phyloP scores from a whole-genome alignment of 1,140 invertebrate genomes.

The Heliconius hewitsoni region DNA sequence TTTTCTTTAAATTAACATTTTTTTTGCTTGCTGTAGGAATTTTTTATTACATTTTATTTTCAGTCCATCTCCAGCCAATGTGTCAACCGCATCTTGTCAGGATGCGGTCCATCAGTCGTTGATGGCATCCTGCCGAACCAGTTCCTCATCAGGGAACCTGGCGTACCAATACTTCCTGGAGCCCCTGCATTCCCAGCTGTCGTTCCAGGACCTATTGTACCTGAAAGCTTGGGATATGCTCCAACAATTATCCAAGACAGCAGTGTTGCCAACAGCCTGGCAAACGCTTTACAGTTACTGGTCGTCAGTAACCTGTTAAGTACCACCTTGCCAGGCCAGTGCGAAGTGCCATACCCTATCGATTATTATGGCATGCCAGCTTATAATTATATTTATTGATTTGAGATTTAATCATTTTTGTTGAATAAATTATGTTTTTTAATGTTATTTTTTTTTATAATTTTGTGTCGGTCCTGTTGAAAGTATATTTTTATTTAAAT shows the following conservation, averaged over 20 bases:
- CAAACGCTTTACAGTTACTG: constrained; percentile 64
- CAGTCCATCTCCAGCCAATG: constrained; percentile 54
- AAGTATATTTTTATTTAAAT: no score
- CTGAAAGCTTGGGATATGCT: constrained; percentile 42
- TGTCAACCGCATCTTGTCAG: constrained; percentile 51
- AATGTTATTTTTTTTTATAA: neutral
- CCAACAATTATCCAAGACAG: constrained; percentile 66
- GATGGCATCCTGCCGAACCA: constrained; percentile 53
- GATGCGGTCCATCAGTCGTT: constrained; percentile 44
- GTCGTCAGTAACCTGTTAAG: constrained; percentile 66
- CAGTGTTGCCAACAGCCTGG: constrained; percentile 65
- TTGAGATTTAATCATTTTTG: constrained; percentile 1
- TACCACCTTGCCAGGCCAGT: constrained; percentile 53
- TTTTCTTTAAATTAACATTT: constrained; percentile 5
- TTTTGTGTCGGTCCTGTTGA: no score
- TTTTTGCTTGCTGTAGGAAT: neutral
- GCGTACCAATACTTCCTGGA: constrained; percentile 29
- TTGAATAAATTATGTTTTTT: constrained; percentile 18
- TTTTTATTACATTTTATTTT: constrained; percentile 19
- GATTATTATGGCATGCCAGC: constrained; percentile 32
- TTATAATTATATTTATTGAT: constrained; percentile 43
- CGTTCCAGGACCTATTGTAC: constrained; percentile 37
- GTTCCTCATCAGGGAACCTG: constrained; percentile 41
- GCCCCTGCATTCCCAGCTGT: constrained; percentile 26
- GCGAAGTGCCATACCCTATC: constrained; percentile 26